Percentiles rank a stretch among this genome's conserved stretches.
Evolutionary conservation across 2,888 invertebrate species (phyloP).

Genomic region (Eueremaeus valkanovi): DNA sequence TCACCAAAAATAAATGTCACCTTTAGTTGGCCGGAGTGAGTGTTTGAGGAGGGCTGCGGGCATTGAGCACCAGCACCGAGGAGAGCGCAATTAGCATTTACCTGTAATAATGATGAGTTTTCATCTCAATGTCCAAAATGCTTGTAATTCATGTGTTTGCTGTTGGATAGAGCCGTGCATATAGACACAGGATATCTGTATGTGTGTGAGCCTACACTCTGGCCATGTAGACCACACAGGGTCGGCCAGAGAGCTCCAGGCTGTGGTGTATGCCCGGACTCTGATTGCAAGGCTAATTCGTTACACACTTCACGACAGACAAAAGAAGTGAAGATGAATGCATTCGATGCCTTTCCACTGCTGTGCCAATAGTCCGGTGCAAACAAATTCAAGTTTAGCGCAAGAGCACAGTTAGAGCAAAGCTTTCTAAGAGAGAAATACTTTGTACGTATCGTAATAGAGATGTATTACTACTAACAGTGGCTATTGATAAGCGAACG

Average conservation of each 20-base stretch:
- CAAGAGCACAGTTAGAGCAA: background rate
- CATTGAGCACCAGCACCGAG: background rate
- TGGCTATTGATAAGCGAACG: constrained; percentile 8
- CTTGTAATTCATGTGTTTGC: constrained; percentile 11
- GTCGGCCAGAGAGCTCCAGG: constrained; percentile 7
- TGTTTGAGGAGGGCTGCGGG: background rate
- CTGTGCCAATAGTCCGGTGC: background rate
- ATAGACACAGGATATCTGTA: background rate
- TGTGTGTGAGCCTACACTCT: background rate
- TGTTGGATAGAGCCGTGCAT: background rate
- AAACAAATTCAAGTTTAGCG: background rate
- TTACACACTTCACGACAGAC: constrained; percentile 30
- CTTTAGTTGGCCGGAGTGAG: background rate
- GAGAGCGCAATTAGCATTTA: background rate
- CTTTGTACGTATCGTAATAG: constrained; percentile 5
- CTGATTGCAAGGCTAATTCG: constrained; percentile 29
- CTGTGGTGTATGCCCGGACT: constrained; percentile 2
- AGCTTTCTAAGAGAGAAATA: background rate
- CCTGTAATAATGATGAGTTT: constrained; percentile 9
- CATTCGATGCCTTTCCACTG: background rate
- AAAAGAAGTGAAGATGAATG: constrained; percentile 29
- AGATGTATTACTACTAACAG: background rate
- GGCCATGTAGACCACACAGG: background rate
- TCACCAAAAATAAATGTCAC: constrained; percentile 16
- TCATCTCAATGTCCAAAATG: background rate